Evolutionary conservation across 2,113 vertebrate species (phyloP).

Genomic region (Sinocyclocheilus anshuiensis): DNA sequence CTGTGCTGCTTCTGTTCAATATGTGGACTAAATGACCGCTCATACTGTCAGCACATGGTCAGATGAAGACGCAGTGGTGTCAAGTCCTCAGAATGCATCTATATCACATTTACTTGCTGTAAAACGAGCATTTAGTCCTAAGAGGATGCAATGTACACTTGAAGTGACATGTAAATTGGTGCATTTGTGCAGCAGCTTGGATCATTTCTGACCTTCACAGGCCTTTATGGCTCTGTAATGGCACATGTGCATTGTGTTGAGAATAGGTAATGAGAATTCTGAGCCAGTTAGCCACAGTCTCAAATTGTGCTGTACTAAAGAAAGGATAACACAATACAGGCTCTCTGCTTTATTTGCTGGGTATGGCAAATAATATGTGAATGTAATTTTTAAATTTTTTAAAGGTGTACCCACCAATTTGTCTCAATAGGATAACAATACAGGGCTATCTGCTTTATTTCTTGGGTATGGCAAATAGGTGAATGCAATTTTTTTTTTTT

Average conservation of each 20-base stretch:
- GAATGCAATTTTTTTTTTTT: neutral
- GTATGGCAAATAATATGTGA: neutral
- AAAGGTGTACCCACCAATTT: no score
- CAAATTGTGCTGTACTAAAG: neutral
- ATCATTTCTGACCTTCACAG: conserved; percentile 61
- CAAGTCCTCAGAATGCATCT: conserved; percentile 48
- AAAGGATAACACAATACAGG: neutral
- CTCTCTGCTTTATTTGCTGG: neutral
- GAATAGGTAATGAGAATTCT: conserved; percentile 17
- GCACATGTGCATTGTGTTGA: conserved; percentile 51
- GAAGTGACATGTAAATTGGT: conserved; percentile 62
- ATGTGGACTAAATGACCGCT: conserved; percentile 70
- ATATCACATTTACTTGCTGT: conserved; percentile 56
- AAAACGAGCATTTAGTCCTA: conserved; percentile 36
- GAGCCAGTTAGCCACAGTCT: neutral
- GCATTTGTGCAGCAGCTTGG: conserved; percentile 61
- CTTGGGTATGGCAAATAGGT: neutral
- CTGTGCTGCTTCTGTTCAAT: conserved; percentile 60
- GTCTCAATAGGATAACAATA: no score
- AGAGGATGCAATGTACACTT: conserved; percentile 44
- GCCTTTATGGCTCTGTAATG: conserved; percentile 64
- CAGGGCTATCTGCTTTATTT: no score
- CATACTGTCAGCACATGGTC: conserved; percentile 58
- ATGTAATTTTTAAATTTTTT: neutral
- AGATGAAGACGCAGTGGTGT: conserved; percentile 54